Base-by-base conservation (phyloP, 1,140 invertebrate species). In the Psix sp. region DNA sequence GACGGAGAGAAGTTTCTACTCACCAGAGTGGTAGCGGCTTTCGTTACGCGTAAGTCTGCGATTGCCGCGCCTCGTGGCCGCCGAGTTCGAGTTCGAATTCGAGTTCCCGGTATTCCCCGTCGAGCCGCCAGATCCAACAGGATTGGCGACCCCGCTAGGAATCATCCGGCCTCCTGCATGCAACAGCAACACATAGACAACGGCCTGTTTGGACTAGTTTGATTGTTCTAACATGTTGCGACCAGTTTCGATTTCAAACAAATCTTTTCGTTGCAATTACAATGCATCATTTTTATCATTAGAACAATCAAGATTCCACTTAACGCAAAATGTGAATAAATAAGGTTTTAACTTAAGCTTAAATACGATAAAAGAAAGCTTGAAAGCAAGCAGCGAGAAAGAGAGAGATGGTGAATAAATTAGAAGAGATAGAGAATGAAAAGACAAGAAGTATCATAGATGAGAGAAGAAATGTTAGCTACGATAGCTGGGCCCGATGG, bases 11-110 rank as follows among this genome's bases (percentile, higher is more conserved):
- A 17, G 20, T 3, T 36, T 63, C 67, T 84, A 88, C 89, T 93
- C 91, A 97, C 96, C 96, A 86, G 96, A 98, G 88, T 98, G 96
- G 87, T 98, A 98, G 77, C 96, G 90, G 87, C 94, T 96, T 88
- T 98, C 96, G 89, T 97, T 96, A 80, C 96, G 90, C 68, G 96
- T 98, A 51, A 97, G 91, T 78, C 95, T 89, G 63, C 96, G 89
- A 87, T 96, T 95, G 80, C 93, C 94, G 81, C 94, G 90, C 80
- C 94, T 90, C 79, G 92, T 90, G 60, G 88, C 88, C 71, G 86
- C 87, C 75, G 82, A 84, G 74, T 86, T 87, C 24, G 84, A 76
- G 49, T 74, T 85, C 43, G 82, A 84, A 77, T 86, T 87, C 29
- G 84, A 75, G 56, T 73, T 85, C 48, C 88, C 90, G 81, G 88